Conservation (phyloP, 2,113 vertebrate species). For the Actenoides hombroni region DNA sequence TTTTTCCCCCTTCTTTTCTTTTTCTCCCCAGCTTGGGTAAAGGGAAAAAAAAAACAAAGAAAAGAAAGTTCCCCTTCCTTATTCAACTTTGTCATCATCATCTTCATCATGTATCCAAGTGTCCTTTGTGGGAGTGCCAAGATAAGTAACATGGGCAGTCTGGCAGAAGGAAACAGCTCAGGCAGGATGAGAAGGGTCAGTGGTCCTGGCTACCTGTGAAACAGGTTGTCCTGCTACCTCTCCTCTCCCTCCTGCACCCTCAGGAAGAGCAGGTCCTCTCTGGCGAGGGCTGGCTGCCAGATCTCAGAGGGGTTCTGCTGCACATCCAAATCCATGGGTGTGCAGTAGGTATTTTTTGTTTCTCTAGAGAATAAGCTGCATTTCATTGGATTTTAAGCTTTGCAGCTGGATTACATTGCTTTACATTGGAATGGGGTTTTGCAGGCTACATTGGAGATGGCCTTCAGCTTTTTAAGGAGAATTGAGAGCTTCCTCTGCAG, state of each 20-base stretch:
- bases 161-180: not conserved
- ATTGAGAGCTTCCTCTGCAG: not conserved
- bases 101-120: rapidly evolving
- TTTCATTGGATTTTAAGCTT: not conserved
- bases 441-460: not conserved
- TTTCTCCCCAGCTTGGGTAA: not conserved
- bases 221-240: not conserved
- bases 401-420: not conserved
- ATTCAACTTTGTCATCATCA: not conserved
- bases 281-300: not conserved
- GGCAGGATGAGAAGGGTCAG: not conserved
- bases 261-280: not conserved
- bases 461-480: not conserved
- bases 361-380: not conserved
- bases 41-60: not conserved
- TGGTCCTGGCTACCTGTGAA: not conserved
- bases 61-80: not conserved
- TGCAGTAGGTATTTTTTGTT: not conserved
- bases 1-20: not conserved
- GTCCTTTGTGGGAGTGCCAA: not conserved
- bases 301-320: not conserved
- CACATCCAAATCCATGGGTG: not conserved
- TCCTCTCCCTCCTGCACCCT: not conserved
- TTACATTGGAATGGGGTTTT: not conserved
- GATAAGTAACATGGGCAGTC: not conserved